Base-by-base conservation (phyloP, 2,113 vertebrate species). In the Anser cygnoides region DNA sequence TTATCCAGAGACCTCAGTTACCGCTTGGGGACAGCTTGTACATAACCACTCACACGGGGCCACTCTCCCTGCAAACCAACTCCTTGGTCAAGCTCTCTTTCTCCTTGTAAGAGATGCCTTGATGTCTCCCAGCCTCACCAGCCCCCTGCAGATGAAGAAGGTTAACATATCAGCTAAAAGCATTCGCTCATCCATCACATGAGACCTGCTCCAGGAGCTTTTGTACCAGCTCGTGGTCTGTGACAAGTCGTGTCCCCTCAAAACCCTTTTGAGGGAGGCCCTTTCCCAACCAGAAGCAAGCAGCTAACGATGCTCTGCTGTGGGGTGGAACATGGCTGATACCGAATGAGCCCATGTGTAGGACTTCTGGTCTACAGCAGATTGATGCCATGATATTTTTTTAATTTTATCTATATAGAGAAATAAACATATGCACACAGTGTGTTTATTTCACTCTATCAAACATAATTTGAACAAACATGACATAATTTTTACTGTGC, bases 391-490 rank as follows among this genome's bases (percentile, higher is more conserved):
- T 57, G 22, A 21, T 59, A 68, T 75, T 92, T 62, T 62, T 58
- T 43, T 6, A 12, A 72, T 82, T 82, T 65, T 54, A 72, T 54
- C 81, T 68, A 39, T 82, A 28, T 9, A 84, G 31, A 92, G 77
- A 82, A 91, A 91, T 62, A 95, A 91, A 67, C 93, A 96, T 86
- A 72, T 63, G 92, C 84, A 85, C 57, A 93, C 88, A 62, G 77
- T 90, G 33, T 90, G 95, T 95, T 97, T 97, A 95, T 83, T 94
- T 83, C 55, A 95, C 84, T 95, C 87, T 62, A 92, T 93, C 93
- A 95, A 95, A 83, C 65, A 70, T 54, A 95, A 93, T 70, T 92
- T 95, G 96, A 92, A 97, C 85, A 97, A 94, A 95, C 92, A 90
- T 91, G 79, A 89, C 76, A 96, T 21, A 73, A 67, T 95, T 97